phyloP scores from a whole-genome alignment of 2,888 invertebrate genomes.

The Torymus aiolomorphi region DNA sequence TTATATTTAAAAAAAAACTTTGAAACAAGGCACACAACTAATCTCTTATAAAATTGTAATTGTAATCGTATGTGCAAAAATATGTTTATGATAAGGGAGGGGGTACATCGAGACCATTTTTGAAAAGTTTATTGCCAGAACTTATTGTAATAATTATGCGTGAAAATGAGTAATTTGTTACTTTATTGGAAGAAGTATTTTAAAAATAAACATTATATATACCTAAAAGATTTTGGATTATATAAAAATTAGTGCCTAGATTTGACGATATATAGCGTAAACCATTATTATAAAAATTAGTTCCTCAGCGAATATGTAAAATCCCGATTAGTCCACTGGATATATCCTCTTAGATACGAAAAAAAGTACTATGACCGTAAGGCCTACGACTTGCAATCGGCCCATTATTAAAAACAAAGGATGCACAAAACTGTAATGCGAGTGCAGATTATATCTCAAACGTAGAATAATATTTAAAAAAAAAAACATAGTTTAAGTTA shows the following conservation, averaged over 20 bases:
- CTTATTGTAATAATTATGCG: no score
- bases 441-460: conserved; percentile 15
- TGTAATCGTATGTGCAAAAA: background rate
- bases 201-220: no score
- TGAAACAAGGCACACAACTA: conserved; percentile 34
- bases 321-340: conserved; percentile 16
- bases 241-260: conserved; percentile 28
- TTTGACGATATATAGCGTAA: conserved; percentile 1
- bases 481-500: conserved; percentile 6
- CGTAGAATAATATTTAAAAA: conserved; percentile 1
- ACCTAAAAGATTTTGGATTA: background rate
- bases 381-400: conserved; percentile 27
- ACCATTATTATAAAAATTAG: no score
- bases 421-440: conserved; percentile 28
- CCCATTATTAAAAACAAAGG: conserved; percentile 9
- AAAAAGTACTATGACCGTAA: conserved; percentile 15
- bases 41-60: conserved; percentile 18
- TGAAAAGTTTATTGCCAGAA: no score
- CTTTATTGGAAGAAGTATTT: no score
- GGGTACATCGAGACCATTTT: conserved; percentile 5
- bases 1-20: conserved; percentile 10
- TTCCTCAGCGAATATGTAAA: no score
- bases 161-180: no score
- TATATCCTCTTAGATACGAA: conserved; percentile 36
- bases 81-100: background rate